Percentiles rank a stretch among this genome's conserved stretches.
phyloP scores from a whole-genome alignment of 2,113 vertebrate species.

The Sinocyclocheilus rhinocerous region DNA sequence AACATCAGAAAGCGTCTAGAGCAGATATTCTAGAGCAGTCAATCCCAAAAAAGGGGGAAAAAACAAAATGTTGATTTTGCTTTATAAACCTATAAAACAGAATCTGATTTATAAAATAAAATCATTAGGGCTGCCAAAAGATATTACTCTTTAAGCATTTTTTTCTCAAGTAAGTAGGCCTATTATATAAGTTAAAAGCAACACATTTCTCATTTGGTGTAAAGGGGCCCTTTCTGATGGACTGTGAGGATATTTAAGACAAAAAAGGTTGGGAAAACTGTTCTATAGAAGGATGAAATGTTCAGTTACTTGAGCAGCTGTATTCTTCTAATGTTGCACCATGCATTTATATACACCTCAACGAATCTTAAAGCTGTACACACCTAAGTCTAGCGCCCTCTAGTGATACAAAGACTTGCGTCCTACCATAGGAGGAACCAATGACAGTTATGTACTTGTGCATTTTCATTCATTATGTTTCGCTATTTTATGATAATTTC shows the following conservation, averaged over 20 bases:
- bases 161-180: too few species aligned
- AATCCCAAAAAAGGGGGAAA: neutral
- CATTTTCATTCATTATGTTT: slow-evolving; percentile 43
- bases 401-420: slow-evolving; percentile 85
- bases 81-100: neutral
- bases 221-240: neutral
- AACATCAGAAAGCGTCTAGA: neutral
- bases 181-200: neutral
- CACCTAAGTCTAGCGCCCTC: slow-evolving; percentile 70
- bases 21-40: neutral
- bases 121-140: neutral
- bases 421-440: slow-evolving; percentile 99
- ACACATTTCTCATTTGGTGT: neutral
- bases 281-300: slow-evolving; percentile 17
- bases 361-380: slow-evolving; percentile 55
- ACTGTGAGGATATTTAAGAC: neutral
- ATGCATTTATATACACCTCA: slow-evolving; percentile 57
- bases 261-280: neutral
- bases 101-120: neutral
- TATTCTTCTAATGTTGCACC: slow-evolving; percentile 28
- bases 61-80: neutral
- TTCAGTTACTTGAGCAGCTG: slow-evolving; percentile 13
- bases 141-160: neutral
- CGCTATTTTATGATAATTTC: slow-evolving; percentile 56
- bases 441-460: slow-evolving; percentile 75